Evolutionary conservation across 2,888 invertebrate species (phyloP).

Genomic region (Eledone cirrhosa): DNA sequence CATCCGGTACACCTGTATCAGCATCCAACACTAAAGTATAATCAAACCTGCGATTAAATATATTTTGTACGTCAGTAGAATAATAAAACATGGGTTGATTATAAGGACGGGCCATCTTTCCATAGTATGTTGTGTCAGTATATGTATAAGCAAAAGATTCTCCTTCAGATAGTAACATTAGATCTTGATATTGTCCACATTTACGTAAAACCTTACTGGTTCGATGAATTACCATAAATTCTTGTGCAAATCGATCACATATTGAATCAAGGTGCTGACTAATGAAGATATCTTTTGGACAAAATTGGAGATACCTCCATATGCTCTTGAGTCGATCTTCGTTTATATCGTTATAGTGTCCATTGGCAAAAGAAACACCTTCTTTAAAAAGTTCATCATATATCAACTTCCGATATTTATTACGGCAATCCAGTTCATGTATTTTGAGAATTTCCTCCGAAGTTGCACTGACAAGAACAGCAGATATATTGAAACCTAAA

Average conservation of each 20-base stretch:
- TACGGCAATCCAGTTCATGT: slow-evolving; percentile 47
- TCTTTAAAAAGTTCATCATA: slow-evolving; percentile 52
- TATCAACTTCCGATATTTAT: slow-evolving; percentile 51
- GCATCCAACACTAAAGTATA: slow-evolving; percentile 58
- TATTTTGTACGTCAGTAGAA: slow-evolving; percentile 53
- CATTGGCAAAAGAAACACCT: slow-evolving; percentile 49
- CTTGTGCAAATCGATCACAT: slow-evolving; percentile 51
- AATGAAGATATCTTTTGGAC: slow-evolving; percentile 46
- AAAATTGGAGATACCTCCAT: slow-evolving; percentile 50
- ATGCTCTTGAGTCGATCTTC: slow-evolving; percentile 46
- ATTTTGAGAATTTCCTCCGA: slow-evolving; percentile 46
- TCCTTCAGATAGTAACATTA: slow-evolving; percentile 58
- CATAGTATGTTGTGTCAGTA: slow-evolving; percentile 50
- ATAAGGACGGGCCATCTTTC: slow-evolving; percentile 45
- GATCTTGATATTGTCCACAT: slow-evolving; percentile 60
- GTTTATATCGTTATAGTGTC: slow-evolving; percentile 46
- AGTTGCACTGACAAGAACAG: slow-evolving; percentile 57
- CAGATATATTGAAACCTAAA: slow-evolving; percentile 49
- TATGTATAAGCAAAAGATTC: slow-evolving; percentile 53
- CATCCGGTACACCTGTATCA: slow-evolving; percentile 53
- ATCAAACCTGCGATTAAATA: slow-evolving; percentile 52
- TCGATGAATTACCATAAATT: slow-evolving; percentile 59
- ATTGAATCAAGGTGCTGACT: slow-evolving; percentile 53
- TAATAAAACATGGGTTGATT: slow-evolving; percentile 55
- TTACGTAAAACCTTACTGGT: slow-evolving; percentile 54